Percentiles rank a stretch among this genome's conserved stretches.
Evolutionary conservation across 2,888 invertebrate genomes (phyloP).

Genomic region (Gastrophysa polygoni): DNA sequence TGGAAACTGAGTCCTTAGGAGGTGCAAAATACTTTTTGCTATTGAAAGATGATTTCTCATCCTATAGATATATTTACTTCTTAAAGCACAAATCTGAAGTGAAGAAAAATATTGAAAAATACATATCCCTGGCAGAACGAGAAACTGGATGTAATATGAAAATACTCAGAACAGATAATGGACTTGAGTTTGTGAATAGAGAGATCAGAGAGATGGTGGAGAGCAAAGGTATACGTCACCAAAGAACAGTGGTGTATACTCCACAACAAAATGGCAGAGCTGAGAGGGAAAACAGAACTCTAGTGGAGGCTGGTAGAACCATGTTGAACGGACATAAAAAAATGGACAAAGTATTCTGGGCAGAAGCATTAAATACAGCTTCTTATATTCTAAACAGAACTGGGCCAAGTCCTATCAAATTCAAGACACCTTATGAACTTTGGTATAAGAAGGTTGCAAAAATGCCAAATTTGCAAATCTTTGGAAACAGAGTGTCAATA

Average conservation of each 20-base stretch:
- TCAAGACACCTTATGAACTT: conserved; percentile 48
- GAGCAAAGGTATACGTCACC: conserved; percentile 42
- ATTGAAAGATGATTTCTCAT: neutral
- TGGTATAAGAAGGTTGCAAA: conserved; percentile 49
- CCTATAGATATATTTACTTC: conserved; percentile 26
- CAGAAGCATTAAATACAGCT: conserved; percentile 18
- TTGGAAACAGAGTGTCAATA: conserved; percentile 50
- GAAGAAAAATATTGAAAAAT: conserved; percentile 28
- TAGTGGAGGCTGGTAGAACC: conserved; percentile 17
- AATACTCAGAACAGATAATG: conserved; percentile 43
- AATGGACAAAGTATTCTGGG: conserved; percentile 19
- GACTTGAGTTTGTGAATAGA: conserved; percentile 43
- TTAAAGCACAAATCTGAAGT: conserved; percentile 38
- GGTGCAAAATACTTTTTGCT: conserved; percentile 1
- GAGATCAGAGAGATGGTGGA: conserved; percentile 32
- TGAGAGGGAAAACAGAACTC: conserved; percentile 5
- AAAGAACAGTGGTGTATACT: conserved; percentile 31
- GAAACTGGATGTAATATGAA: conserved; percentile 40
- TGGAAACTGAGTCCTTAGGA: neutral
- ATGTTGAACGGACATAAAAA: conserved; percentile 1
- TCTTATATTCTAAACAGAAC: conserved; percentile 14
- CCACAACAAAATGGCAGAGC: conserved; percentile 21
- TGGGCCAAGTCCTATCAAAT: conserved; percentile 10
- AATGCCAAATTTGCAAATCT: conserved; percentile 47
- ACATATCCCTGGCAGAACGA: conserved; percentile 40